phyloP scores from a whole-genome alignment of 2,797 vertebrate species.

The Phrynocephalus guinanensis region DNA sequence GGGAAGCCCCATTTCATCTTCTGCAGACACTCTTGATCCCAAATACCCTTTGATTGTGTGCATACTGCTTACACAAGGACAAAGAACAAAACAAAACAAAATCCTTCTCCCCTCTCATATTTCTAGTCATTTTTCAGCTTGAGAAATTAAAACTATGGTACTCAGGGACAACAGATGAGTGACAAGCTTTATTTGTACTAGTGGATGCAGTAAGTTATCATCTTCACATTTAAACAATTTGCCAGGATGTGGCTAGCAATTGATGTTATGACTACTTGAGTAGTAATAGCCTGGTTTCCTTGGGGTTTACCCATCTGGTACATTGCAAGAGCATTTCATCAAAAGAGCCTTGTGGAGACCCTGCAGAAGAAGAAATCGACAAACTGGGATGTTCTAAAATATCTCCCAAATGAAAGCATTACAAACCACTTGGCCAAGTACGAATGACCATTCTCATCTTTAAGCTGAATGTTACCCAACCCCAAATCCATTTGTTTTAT shows the following conservation, averaged over 20 bases:
- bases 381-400: not conserved
- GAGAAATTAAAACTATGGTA: not conserved
- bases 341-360: not conserved
- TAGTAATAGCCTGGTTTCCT: constrained; percentile 40
- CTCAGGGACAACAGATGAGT: too few relatives aligned
- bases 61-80: too few relatives aligned
- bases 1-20: too few relatives aligned
- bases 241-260: constrained; percentile 28
- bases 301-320: constrained; percentile 32
- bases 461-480: not conserved
- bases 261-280: constrained; percentile 15
- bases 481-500: not conserved
- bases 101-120: too few relatives aligned
- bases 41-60: too few relatives aligned
- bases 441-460: not conserved
- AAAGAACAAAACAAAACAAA: not conserved
- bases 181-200: not conserved
- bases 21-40: too few relatives aligned
- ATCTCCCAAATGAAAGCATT: not conserved
- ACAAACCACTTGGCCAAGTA: too few relatives aligned
- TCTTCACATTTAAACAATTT: constrained; percentile 33
- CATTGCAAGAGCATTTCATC: constrained; percentile 19
- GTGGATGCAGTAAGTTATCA: not conserved
- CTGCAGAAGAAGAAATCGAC: constrained; percentile 19
- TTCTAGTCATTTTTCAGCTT: not conserved